phyloP scores from a whole-genome alignment of 2,888 invertebrate species.

The Nomada goodeniana region DNA sequence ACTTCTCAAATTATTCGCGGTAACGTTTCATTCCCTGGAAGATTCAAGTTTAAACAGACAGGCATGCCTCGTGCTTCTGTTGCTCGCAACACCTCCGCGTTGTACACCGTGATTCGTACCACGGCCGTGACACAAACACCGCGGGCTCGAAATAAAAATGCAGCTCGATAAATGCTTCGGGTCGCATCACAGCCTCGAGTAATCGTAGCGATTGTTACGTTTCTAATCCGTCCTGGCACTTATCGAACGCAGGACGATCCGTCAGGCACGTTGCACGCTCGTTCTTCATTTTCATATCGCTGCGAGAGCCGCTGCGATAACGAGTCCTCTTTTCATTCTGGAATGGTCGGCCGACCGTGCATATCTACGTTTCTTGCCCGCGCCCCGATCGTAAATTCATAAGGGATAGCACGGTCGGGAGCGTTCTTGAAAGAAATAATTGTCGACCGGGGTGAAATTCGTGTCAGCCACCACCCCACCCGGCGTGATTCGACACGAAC shows the following conservation, averaged over 20 bases:
- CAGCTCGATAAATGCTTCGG: constrained; percentile 19
- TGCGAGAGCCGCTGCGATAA: constrained; percentile 40
- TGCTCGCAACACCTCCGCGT: no score
- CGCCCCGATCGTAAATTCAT: constrained; percentile 42
- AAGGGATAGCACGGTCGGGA: constrained; percentile 29
- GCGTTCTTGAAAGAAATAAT: constrained; percentile 50
- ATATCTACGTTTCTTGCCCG: constrained; percentile 20
- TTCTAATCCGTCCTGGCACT: constrained; percentile 56
- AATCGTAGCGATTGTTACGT: constrained; percentile 57
- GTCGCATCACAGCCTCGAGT: constrained; percentile 30
- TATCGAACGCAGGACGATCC: constrained; percentile 64
- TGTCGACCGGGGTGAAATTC: constrained; percentile 29
- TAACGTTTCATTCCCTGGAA: no score
- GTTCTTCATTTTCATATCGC: constrained; percentile 74
- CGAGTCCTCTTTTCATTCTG: constrained; percentile 55
- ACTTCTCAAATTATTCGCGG: no score
- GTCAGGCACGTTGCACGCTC: constrained; percentile 65
- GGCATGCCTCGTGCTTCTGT: no score
- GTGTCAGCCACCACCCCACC: constrained; percentile 23
- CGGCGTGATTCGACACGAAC: constrained; percentile 40
- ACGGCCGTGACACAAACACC: neutral
- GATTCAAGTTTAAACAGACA: no score
- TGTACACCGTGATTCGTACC: constrained; percentile 14
- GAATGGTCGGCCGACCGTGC: constrained; percentile 21
- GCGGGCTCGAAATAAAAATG: neutral